Evolutionary conservation across 2,888 invertebrate species (phyloP).

Genomic region (Cylindroiulus punctatus): DNA sequence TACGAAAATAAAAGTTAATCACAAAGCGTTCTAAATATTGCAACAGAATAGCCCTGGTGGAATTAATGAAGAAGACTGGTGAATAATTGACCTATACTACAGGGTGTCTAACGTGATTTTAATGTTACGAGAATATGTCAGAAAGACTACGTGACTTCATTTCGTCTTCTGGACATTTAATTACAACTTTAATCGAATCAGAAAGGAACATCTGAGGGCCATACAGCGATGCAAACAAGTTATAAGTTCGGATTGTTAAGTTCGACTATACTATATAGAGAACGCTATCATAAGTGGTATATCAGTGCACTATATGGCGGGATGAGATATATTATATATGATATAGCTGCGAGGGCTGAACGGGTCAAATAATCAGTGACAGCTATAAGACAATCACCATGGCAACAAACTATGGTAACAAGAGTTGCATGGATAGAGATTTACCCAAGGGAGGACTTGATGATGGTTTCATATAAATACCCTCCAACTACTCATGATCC

Average conservation of each 20-base stretch:
- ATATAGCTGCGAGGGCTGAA: slow-evolving; percentile 38
- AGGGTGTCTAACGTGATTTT: not conserved
- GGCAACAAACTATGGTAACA: slow-evolving; percentile 25
- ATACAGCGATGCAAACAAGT: not conserved
- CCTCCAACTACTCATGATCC: not conserved
- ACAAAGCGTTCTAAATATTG: no score
- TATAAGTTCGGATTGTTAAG: not conserved
- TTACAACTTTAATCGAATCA: slow-evolving; percentile 28
- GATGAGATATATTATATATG: slow-evolving; percentile 30
- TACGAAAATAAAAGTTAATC: no score
- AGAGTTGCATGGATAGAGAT: slow-evolving; percentile 26
- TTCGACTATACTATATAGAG: not conserved
- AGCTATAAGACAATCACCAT: slow-evolving; percentile 38
- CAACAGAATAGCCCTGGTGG: no score
- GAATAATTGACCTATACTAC: not conserved
- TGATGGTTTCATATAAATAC: slow-evolving; percentile 34
- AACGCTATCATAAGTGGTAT: not conserved
- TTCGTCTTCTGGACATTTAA: not conserved
- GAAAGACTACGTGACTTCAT: not conserved
- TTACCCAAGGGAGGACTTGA: slow-evolving; percentile 43
- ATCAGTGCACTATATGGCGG: not conserved
- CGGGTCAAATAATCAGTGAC: slow-evolving; percentile 47
- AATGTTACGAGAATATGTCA: not conserved
- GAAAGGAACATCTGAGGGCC: not conserved
- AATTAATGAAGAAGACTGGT: no score